Percentiles rank a stretch among this genome's conserved stretches.
Evolutionary conservation across 2,888 invertebrate species (phyloP).

Genomic region (Notodonta ziczac): DNA sequence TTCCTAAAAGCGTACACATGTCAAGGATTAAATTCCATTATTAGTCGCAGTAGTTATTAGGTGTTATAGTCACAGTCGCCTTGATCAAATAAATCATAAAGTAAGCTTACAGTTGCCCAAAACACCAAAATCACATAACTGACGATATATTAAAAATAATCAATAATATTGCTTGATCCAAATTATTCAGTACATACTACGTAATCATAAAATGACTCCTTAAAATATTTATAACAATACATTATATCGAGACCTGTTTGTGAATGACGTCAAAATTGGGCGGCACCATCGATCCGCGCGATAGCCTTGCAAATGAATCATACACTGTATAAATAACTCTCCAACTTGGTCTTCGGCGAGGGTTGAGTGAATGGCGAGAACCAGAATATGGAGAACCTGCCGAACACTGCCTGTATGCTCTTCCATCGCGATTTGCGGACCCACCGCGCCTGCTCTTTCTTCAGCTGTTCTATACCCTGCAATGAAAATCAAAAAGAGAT

Average conservation of each 20-base stretch:
- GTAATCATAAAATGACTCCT: conserved; percentile 17
- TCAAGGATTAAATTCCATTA: conserved; percentile 37
- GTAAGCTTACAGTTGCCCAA: conserved; percentile 1
- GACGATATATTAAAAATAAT: conserved; percentile 26
- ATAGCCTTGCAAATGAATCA: conserved; percentile 63
- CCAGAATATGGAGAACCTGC: conserved; percentile 97
- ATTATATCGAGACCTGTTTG: conserved; percentile 36
- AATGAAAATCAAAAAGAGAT: neutral
- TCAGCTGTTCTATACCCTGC: conserved; percentile 98
- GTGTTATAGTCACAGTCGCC: neutral
- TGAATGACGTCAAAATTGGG: conserved; percentile 22
- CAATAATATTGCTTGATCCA: conserved; percentile 43
- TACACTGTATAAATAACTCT: conserved; percentile 93
- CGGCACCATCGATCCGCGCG: conserved; percentile 16
- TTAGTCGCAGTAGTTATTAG: conserved; percentile 37
- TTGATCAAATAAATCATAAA: neutral
- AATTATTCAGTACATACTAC: conserved; percentile 13
- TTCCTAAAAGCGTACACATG: conserved; percentile 38
- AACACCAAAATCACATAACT: conserved; percentile 7
- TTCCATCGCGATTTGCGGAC: conserved; percentile 96
- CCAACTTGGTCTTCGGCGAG: conserved; percentile 90
- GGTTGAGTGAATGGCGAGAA: conserved; percentile 96
- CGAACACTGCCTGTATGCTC: conserved; percentile 98
- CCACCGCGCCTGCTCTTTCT: conserved; percentile 97
- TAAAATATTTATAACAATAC: conserved; percentile 22